phyloP scores from a whole-genome alignment of 2,888 invertebrate genomes.

The Brenthis ino region DNA sequence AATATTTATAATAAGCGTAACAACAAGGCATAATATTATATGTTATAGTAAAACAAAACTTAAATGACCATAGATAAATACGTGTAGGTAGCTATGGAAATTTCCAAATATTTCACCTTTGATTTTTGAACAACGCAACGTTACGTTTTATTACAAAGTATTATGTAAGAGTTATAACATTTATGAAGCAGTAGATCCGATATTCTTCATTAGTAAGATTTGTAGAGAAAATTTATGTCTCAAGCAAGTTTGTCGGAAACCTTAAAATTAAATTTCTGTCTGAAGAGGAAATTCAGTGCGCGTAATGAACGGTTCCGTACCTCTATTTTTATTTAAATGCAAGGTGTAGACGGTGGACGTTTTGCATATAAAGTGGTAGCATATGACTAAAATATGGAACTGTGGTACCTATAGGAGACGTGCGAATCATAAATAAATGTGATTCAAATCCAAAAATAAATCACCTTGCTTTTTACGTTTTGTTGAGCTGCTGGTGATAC shows the following conservation, averaged over 20 bases:
- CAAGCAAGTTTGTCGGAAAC: slow-evolving; percentile 11
- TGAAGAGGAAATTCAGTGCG: slow-evolving; percentile 24
- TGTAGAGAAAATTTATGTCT: slow-evolving; percentile 10
- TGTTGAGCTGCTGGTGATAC: neutral
- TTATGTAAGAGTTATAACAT: slow-evolving; percentile 1
- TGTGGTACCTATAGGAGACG: slow-evolving; percentile 6
- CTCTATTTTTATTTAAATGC: slow-evolving; percentile 36
- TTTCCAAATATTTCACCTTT: no score
- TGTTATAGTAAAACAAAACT: no score
- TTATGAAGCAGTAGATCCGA: neutral
- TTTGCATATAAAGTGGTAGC: slow-evolving; percentile 33
- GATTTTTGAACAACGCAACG: no score
- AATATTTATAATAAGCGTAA: no score
- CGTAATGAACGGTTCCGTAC: slow-evolving; percentile 35
- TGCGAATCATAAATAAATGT: slow-evolving; percentile 16
- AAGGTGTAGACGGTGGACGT: slow-evolving; percentile 19
- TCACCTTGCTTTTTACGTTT: slow-evolving; percentile 8
- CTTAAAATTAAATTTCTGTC: slow-evolving; percentile 34
- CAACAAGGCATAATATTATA: no score
- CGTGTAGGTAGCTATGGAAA: no score
- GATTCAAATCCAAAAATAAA: slow-evolving; percentile 11
- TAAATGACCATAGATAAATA: no score
- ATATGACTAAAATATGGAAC: slow-evolving; percentile 27
- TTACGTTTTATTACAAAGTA: neutral
- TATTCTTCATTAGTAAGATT: slow-evolving; percentile 16